Evolutionary conservation across 2,888 invertebrate species (phyloP), one percentile per base, ranked within the genome.

Genomic region (Andrena trimmerana): DNA sequence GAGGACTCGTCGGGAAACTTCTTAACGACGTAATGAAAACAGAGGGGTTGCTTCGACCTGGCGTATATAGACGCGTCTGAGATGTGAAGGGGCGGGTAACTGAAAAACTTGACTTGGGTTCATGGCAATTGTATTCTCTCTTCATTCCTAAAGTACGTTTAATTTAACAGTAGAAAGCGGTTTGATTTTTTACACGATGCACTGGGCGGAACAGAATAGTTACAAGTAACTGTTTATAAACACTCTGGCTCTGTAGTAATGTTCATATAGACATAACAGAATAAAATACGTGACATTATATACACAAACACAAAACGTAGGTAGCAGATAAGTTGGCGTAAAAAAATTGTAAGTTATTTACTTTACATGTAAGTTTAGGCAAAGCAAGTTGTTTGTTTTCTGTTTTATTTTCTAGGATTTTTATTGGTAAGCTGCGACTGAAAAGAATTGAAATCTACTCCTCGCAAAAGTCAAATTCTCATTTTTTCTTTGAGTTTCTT

Each of bases 21-120:
- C 89, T 89, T 89, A 90, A 90, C 86, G 89, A 88, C 86, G 84
- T 87, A 89, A 90, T 89, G 89, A 90, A 90, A 90, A 88, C 87
- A 88, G 88, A 88, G 86, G 86, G 90, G 78, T 69, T 75, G 79
- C 66, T 50, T 76, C 72, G 57, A 54, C 70, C 67, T 68, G 59
- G 65, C 62, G 48, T 75, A 78, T 31, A 57, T 62, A 63, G 72
- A 65, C 74, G 70, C 57, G 79, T 48, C 73, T 66, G 80, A 42
- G 68, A 63, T 54, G 60, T 69, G 65, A 66, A 52, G 72, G 78
- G 77, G 67, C 42, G 67, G 36, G 27, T 54, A 70, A 72, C 75
- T 88, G 81, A 87, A 87, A 85, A 86, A 88, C 83, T 86, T 78
- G 76, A 83, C 81, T 79, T 84, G 85, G 74, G 71, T 81, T 80